Base-by-base conservation (phyloP, 2,113 vertebrate genomes). In the Brevimyrus niger region DNA sequence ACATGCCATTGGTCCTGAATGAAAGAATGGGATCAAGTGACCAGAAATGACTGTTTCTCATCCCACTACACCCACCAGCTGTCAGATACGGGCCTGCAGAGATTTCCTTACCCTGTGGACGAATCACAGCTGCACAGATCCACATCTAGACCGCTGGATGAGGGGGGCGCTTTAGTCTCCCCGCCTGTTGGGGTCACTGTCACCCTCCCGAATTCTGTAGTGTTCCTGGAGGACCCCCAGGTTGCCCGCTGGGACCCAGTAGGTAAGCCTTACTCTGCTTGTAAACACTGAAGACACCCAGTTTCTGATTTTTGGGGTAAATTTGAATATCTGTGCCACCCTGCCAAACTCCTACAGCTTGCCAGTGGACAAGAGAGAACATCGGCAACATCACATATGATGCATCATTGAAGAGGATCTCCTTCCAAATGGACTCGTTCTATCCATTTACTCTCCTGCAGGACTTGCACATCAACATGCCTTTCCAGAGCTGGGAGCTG, bases 401-500 rank as follows among this genome's bases (percentile, higher is more conserved):
- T 5, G 69, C 87, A 0, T 82, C 94, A 2, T 91, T 92, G 0
- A 91, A 91, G 76, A 94, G 91, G 1, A 4, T 99, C 87, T 94
- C 95, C 21, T 97, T 98, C 90, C 95, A 91, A 87, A 94, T 96
- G 95, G 92, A 93, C 0, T 91, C 93, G 6, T 96, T 98, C 91
- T 92, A 92, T 5, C 93, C 96, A 0, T 88, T 98, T 89, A 95
- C 96, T 2, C 91, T 99, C 84, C 91, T 98, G 51, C 97, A 98
- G 91, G 95, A 97, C n/a, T 92, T 92, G 0, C 96, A 98, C 1
- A 87, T 95, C 88, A 96, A 97, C 90, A 93, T 99, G 95, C 98
- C 97, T 0, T 98, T 97, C 69, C 95, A 93, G 89, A 95, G 93
- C 0, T 99, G 98, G 98, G 96, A 97, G 90, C 91, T 99, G 11